A percentile compares a stretch with the other conserved stretches of the same genome.
phyloP scores from a whole-genome alignment of 2,888 invertebrate genomes.

The Ganaspis brasiliensis region DNA sequence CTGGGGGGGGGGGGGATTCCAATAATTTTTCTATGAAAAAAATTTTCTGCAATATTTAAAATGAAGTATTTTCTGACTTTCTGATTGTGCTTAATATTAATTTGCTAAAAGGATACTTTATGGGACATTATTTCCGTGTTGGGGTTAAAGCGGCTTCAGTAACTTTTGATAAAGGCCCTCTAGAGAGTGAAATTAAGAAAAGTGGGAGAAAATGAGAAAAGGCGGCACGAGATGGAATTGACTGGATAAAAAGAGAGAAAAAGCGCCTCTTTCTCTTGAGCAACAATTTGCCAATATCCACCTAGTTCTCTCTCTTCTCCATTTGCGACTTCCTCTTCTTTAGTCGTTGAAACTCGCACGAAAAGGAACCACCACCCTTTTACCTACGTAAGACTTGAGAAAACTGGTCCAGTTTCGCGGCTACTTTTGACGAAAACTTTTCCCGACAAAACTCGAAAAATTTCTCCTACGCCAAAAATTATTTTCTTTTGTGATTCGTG shows the following conservation, averaged over 20 bases:
- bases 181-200: constrained; percentile 2
- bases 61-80: too few relatives aligned
- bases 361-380: constrained; percentile 35
- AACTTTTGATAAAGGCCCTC: neutral
- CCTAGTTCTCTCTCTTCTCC: neutral
- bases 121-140: neutral
- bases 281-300: constrained; percentile 23
- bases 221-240: neutral
- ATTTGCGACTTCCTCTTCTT: constrained; percentile 20
- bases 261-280: neutral
- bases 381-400: neutral
- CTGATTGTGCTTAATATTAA: too few relatives aligned
- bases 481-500: neutral
- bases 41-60: too few relatives aligned
- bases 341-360: constrained; percentile 29
- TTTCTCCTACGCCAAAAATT: too few relatives aligned
- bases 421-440: constrained; percentile 23
- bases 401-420: constrained; percentile 37
- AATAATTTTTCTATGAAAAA: too few relatives aligned
- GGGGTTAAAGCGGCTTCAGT: neutral
- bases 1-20: too few relatives aligned
- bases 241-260: neutral
- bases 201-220: constrained; percentile 16
- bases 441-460: neutral
- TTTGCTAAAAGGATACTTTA: neutral